A percentile compares a stretch with the other conserved stretches of the same genome.
These are phyloP conservation scores for Polypterus senegalus DNA, from an alignment of 2,113 vertebrate genomes.

Conservation along the genomic window DNA sequence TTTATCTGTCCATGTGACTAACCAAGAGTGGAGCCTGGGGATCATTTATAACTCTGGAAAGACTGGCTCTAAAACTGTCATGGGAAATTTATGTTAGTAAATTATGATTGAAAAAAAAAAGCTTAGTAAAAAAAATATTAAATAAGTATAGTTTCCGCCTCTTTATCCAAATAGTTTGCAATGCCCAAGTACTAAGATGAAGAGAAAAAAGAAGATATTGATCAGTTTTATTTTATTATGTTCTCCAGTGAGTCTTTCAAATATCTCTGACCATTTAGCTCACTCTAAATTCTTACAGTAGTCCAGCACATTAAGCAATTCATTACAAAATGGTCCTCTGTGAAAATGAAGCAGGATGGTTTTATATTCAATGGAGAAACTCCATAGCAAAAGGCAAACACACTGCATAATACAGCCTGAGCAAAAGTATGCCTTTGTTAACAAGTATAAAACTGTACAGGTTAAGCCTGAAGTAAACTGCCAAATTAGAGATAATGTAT, in stretches of 20 bases:
- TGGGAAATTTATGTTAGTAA: conserved; percentile 62
- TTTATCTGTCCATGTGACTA: conserved; percentile 80
- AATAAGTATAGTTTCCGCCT: conserved; percentile 56
- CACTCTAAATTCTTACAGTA: conserved; percentile 65
- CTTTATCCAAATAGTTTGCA: conserved; percentile 42
- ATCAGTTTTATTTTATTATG: conserved; percentile 69
- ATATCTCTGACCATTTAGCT: conserved; percentile 61
- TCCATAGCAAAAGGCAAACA: no score
- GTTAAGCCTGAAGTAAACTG: no score
- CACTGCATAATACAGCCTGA: no score
- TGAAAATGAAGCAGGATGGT: conserved; percentile 51
- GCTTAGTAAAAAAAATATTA: conserved; percentile 62
- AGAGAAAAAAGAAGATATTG: conserved; percentile 57
- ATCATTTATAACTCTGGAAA: conserved; percentile 76
- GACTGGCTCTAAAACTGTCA: conserved; percentile 60
- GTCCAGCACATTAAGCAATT: conserved; percentile 78
- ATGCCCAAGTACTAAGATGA: conserved; percentile 46
- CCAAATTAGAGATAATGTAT: no score
- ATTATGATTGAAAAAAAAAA: conserved; percentile 52
- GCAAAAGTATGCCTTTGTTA: no score
- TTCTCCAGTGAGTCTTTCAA: conserved; percentile 67
- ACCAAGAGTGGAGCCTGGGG: conserved; percentile 68
- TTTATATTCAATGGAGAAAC: neutral
- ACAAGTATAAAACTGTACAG: no score
- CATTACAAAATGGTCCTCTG: conserved; percentile 68